These are phyloP conservation scores for Theodoxus fluviatilis DNA, from an alignment of 2,888 invertebrate species.

Conservation along the genomic window DNA sequence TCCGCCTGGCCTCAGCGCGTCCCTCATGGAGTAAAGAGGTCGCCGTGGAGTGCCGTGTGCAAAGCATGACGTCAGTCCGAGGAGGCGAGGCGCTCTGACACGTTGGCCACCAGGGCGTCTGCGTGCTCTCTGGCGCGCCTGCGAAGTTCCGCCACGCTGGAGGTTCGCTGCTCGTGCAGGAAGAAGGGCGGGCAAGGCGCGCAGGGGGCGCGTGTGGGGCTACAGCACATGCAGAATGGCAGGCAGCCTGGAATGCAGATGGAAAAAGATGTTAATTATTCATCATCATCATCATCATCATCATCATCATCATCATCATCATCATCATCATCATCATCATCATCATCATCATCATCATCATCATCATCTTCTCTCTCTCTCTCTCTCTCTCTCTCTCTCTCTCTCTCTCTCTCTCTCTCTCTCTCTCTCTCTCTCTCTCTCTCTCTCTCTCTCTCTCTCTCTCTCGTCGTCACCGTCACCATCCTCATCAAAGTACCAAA, in stretches of 20 bases:
- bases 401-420: background rate
- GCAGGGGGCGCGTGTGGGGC: constrained; percentile 20
- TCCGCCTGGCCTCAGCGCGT: no score
- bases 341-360: constrained; percentile 4
- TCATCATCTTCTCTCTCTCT: constrained; percentile 19
- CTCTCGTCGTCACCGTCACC: background rate
- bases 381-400: background rate
- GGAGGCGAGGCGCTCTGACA: constrained; percentile 33
- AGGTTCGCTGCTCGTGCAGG: constrained; percentile 75
- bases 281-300: constrained; percentile 27
- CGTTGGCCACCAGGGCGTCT: constrained; percentile 73
- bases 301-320: constrained; percentile 26
- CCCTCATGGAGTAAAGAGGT: no score
- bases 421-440: background rate
- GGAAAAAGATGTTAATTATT: background rate
- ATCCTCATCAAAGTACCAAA: no score
- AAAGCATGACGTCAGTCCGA: background rate
- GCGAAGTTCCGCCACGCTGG: constrained; percentile 89
- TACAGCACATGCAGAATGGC: constrained; percentile 38
- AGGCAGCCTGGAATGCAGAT: constrained; percentile 27
- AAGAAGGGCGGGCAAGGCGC: constrained; percentile 30
- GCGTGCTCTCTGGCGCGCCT: constrained; percentile 95
- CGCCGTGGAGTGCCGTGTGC: background rate
- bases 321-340: constrained; percentile 20
- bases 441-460: background rate